Conservation (phyloP, 1,140 invertebrate genomes). For the Pseudobourletiella spinata region DNA sequence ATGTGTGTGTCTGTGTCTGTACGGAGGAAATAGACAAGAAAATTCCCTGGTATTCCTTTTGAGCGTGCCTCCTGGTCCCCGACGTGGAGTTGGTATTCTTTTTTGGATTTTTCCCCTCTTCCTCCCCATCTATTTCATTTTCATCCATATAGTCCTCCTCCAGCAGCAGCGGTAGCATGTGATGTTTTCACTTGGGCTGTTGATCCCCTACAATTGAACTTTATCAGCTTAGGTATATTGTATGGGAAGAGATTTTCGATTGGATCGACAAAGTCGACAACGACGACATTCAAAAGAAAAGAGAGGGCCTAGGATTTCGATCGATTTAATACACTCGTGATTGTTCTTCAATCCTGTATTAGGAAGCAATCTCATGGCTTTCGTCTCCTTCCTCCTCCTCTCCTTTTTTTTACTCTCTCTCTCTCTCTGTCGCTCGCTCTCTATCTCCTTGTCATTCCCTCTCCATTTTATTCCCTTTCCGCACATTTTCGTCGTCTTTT, state of each 20-base stretch:
- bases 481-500: background rate
- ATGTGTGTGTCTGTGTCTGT: no score
- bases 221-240: slow-evolving; percentile 17
- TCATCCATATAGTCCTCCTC: no score
- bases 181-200: background rate
- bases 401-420: no score
- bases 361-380: slow-evolving; percentile 24
- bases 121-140: no score
- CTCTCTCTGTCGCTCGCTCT: no score
- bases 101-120: no score
- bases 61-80: no score
- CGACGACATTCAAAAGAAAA: background rate
- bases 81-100: no score
- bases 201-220: slow-evolving; percentile 15
- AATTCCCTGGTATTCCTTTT: no score
- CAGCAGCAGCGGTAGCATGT: background rate
- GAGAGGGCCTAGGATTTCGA: background rate
- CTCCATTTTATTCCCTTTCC: slow-evolving; percentile 3
- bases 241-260: background rate
- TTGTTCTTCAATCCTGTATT: slow-evolving; percentile 27
- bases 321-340: slow-evolving; percentile 27
- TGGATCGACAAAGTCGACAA: background rate
- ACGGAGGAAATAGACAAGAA: no score
- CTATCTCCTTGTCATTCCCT: no score
- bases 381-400: no score